These are phyloP conservation scores for Anthrax anthrax DNA, from an alignment of 2,888 invertebrate genomes.

Conservation along the genomic window DNA sequence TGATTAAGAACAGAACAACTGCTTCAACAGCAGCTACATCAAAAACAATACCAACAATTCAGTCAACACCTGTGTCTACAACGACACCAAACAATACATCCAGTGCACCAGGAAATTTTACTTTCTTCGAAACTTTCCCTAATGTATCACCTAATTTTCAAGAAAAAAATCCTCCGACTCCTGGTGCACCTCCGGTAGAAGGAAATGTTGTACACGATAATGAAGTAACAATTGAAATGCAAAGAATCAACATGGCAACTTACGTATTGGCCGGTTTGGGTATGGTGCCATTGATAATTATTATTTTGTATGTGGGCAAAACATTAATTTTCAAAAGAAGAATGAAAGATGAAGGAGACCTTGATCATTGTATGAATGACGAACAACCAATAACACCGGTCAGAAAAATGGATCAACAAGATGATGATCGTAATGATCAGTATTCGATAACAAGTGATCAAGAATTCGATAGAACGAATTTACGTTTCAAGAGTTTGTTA, in stretches of 20 bases:
- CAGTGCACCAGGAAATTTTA: background rate
- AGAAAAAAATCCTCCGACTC: slow-evolving; percentile 5
- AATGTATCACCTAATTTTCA: background rate
- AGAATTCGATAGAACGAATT: slow-evolving; percentile 65
- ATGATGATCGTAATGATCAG: slow-evolving; percentile 21
- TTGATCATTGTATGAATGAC: slow-evolving; percentile 47
- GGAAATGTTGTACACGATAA: slow-evolving; percentile 19
- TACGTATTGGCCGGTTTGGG: slow-evolving; percentile 46
- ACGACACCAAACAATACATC: background rate
- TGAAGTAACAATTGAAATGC: slow-evolving; percentile 42
- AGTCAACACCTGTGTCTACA: slow-evolving; percentile 1
- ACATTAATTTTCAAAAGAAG: slow-evolving; percentile 38
- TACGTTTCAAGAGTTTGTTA: slow-evolving; percentile 60
- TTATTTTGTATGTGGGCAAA: slow-evolving; percentile 41
- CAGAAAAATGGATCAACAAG: slow-evolving; percentile 23
- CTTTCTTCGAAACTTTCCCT: background rate
- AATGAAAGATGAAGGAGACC: slow-evolving; percentile 38
- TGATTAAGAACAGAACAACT: slow-evolving; percentile 9
- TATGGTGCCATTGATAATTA: slow-evolving; percentile 43
- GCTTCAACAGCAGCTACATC: slow-evolving; percentile 1
- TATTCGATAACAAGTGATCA: slow-evolving; percentile 27
- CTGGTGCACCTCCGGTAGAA: slow-evolving; percentile 1
- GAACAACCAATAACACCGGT: slow-evolving; percentile 35
- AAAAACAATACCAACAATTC: slow-evolving; percentile 1
- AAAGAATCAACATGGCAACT: slow-evolving; percentile 45